A percentile compares a stretch with the other conserved stretches of the same genome.
Conservation (phyloP, 2,888 invertebrate species). For the Deroplatys truncata region DNA sequence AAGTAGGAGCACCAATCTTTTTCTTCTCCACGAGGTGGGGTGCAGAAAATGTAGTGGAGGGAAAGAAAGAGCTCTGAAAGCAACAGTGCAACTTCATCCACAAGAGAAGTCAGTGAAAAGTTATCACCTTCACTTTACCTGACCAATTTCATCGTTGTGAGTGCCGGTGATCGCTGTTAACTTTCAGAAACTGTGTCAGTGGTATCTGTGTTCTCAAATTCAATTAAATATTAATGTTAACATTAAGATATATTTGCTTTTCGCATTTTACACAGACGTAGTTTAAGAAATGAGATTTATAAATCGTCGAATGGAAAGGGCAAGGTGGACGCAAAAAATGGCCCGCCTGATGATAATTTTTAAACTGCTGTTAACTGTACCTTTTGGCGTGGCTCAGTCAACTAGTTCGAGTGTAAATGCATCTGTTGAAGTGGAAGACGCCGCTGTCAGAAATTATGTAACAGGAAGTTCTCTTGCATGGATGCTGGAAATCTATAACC, state of each 20-base stretch:
- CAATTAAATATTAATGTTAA: background rate
- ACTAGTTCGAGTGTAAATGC: background rate
- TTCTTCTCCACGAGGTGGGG: background rate
- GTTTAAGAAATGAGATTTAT: background rate
- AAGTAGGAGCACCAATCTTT: background rate
- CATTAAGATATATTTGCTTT: too few species aligned
- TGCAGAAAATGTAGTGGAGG: background rate
- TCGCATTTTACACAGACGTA: background rate
- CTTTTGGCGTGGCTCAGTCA: background rate
- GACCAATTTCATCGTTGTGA: background rate
- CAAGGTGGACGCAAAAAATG: background rate
- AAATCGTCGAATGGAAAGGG: background rate
- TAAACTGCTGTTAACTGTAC: background rate
- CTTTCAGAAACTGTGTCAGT: background rate
- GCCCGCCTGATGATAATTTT: background rate
- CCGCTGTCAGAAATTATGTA: background rate
- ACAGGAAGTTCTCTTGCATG: background rate
- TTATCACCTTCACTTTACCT: background rate
- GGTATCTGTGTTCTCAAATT: background rate
- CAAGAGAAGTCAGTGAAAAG: background rate
- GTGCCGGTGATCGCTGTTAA: background rate
- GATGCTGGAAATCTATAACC: conserved; percentile 62
- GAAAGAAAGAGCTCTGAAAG: background rate
- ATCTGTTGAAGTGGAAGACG: background rate
- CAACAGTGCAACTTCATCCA: background rate